Percentiles rank a stretch among this genome's conserved stretches.
Evolutionary conservation across 1,140 invertebrate genomes (phyloP).

Genomic region (Nasonia longicornis): DNA sequence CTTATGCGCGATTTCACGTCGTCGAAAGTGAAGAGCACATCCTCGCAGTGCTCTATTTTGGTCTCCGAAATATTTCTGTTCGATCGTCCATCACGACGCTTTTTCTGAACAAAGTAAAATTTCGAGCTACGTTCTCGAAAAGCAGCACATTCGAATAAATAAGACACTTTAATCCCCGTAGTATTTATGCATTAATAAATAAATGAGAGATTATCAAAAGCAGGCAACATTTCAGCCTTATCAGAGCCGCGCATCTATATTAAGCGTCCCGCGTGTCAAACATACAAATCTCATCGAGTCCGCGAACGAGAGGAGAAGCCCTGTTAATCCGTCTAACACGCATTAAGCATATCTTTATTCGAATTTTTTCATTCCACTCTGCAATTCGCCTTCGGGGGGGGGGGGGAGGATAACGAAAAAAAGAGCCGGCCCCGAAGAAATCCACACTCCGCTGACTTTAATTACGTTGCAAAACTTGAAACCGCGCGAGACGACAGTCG

Average conservation of each 20-base stretch:
- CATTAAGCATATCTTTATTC: slow-evolving; percentile 7
- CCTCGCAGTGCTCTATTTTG: too few relatives aligned
- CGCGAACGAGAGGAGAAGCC: neutral
- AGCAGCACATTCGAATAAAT: too few relatives aligned
- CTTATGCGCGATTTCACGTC: neutral
- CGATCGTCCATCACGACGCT: too few relatives aligned
- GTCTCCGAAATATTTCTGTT: too few relatives aligned
- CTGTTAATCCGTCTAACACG: slow-evolving; percentile 21
- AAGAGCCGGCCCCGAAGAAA: slow-evolving; percentile 7
- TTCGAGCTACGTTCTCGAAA: too few relatives aligned
- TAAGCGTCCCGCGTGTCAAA: neutral
- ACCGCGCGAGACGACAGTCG: neutral
- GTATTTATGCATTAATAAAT: neutral
- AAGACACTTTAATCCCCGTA: neutral
- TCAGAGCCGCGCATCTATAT: neutral
- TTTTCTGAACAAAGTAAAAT: too few relatives aligned
- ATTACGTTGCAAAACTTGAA: slow-evolving; percentile 32
- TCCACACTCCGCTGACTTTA: slow-evolving; percentile 29
- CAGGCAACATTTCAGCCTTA: neutral
- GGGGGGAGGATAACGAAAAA: neutral
- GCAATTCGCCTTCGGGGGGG: neutral
- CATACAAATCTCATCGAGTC: neutral
- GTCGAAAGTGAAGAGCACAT: too few relatives aligned
- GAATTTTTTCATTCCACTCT: neutral
- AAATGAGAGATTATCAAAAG: neutral